Conservation (phyloP, 2,113 vertebrate genomes). For the Channa maculata region DNA sequence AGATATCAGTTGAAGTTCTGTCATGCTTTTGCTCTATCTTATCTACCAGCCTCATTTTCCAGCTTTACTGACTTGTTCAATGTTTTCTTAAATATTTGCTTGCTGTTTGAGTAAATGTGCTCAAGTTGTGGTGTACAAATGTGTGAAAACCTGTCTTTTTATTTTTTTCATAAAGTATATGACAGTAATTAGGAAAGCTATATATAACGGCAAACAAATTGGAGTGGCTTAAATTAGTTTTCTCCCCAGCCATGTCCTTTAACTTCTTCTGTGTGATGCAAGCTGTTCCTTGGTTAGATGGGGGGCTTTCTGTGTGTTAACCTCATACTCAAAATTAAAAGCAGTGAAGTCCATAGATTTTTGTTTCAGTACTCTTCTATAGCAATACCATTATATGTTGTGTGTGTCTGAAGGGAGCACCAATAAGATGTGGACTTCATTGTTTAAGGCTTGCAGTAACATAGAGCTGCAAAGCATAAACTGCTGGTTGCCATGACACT, state of each 20-base stretch:
- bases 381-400: background rate
- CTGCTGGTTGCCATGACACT: slow-evolving; percentile 69
- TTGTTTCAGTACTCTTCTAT: background rate
- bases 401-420: background rate
- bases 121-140: background rate
- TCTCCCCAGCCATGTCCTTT: background rate
- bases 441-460: background rate
- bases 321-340: too few species aligned
- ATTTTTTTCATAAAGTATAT: background rate
- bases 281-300: slow-evolving; percentile 28
- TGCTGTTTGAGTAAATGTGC: background rate
- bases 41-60: slow-evolving; percentile 7
- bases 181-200: background rate
- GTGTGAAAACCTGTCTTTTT: background rate
- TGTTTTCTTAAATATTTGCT: slow-evolving; percentile 19
- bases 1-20: background rate
- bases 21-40: background rate
- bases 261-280: background rate
- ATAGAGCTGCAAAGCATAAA: background rate
- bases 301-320: background rate
- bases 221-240: background rate
- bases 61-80: background rate
- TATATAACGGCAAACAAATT: background rate
- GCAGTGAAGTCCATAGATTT: too few species aligned
- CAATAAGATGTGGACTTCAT: background rate